These are phyloP conservation scores for Takifugu flavidus DNA, from an alignment of 2,113 vertebrate species.

Conservation along the genomic window DNA sequence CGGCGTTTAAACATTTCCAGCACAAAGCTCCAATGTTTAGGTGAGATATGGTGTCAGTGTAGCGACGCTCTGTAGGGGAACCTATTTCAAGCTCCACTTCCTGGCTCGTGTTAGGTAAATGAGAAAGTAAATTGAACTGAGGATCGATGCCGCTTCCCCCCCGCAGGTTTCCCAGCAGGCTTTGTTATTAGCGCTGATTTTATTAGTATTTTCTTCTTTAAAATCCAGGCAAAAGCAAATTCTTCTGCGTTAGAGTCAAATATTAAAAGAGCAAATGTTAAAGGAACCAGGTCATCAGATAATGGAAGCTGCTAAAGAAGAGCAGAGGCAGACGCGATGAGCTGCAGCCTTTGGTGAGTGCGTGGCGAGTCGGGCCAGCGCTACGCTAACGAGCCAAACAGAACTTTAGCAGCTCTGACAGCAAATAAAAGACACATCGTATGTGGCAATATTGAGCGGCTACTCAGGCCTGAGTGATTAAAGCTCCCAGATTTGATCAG, in stretches of 20 bases:
- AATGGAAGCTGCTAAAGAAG: background rate
- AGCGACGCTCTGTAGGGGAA: constrained; percentile 44
- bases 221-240: constrained; percentile 8
- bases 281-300: constrained; percentile 32
- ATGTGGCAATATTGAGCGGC: too few species aligned
- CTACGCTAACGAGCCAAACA: constrained; percentile 20
- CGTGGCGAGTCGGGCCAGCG: constrained; percentile 16
- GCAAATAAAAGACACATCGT: too few species aligned
- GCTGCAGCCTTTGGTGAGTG: background rate
- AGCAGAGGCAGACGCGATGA: constrained; percentile 2
- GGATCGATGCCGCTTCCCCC: constrained; percentile 39
- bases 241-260: background rate
- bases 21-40: constrained; percentile 39
- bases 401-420: background rate
- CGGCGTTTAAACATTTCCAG: constrained; percentile 27
- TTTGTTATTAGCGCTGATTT: too few species aligned
- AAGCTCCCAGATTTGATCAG: too few species aligned
- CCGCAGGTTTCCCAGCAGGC: constrained; percentile 15
- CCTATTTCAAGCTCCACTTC: constrained; percentile 69
- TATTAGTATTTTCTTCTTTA: background rate
- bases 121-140: constrained; percentile 59
- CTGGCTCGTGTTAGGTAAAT: constrained; percentile 57
- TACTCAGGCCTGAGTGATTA: too few species aligned
- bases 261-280: constrained; percentile 22
- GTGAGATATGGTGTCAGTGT: constrained; percentile 39